Percentiles rank a stretch among this genome's conserved stretches.
Evolutionary conservation across 1,140 invertebrate genomes (phyloP).

Genomic region (Dreissena rostriformis): DNA sequence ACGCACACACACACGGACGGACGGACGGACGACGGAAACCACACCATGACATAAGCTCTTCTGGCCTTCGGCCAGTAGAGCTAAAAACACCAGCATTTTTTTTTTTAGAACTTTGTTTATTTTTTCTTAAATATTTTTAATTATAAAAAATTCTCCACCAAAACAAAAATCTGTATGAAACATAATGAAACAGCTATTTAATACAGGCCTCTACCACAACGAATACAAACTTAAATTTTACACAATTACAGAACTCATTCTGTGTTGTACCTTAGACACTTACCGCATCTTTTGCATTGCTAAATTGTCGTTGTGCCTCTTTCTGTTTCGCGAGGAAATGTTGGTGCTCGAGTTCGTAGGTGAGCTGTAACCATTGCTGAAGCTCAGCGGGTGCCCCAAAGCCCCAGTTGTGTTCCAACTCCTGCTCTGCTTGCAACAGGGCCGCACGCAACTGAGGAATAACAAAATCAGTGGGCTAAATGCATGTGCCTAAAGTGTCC

Average conservation of each 20-base stretch:
- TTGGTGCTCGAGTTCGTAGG: slow-evolving; percentile 96
- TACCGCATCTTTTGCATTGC: slow-evolving; percentile 93
- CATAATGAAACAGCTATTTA: too few species aligned
- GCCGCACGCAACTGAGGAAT: slow-evolving; percentile 84
- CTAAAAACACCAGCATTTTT: too few species aligned
- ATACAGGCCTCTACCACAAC: not conserved
- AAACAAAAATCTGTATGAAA: not conserved
- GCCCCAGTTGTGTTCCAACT: slow-evolving; percentile 86
- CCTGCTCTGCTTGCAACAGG: slow-evolving; percentile 91
- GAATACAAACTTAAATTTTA: not conserved
- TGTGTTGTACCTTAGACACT: slow-evolving; percentile 71
- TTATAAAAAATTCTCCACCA: not conserved
- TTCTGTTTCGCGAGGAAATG: slow-evolving; percentile 93
- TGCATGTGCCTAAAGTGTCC: too few species aligned
- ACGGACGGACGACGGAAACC: too few species aligned
- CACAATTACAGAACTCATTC: not conserved
- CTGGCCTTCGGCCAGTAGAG: too few species aligned
- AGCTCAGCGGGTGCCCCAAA: slow-evolving; percentile 92
- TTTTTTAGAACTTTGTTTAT: too few species aligned
- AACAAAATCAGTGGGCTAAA: too few species aligned
- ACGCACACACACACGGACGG: too few species aligned
- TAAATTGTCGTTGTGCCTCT: slow-evolving; percentile 91
- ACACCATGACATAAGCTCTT: too few species aligned
- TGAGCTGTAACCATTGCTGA: slow-evolving; percentile 97
- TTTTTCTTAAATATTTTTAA: too few species aligned